phyloP scores from a whole-genome alignment of 2,113 vertebrate species.

The Menura novaehollandiae region DNA sequence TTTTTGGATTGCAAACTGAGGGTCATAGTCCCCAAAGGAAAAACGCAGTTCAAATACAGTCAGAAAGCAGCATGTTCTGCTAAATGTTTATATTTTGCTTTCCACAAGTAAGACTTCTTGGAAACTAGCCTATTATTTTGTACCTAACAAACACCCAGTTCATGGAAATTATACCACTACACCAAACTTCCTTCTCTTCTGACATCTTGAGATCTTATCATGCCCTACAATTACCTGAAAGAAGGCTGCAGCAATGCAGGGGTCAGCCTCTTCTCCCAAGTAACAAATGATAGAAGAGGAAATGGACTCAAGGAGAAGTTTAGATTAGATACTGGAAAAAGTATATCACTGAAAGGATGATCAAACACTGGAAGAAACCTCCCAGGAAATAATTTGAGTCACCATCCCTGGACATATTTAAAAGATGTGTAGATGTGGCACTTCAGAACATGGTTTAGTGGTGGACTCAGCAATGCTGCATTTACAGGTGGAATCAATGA shows the following conservation, averaged over 20 bases:
- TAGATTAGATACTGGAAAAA: neutral
- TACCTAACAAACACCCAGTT: neutral
- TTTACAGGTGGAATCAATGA: neutral
- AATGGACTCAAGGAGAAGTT: neutral
- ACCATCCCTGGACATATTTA: neutral
- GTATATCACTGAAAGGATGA: neutral
- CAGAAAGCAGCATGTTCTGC: neutral
- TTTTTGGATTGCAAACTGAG: neutral
- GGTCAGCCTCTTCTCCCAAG: neutral
- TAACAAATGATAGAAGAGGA: neutral
- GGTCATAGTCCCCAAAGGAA: neutral
- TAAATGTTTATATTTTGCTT: neutral
- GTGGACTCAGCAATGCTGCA: neutral
- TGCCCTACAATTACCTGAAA: neutral
- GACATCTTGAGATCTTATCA: neutral
- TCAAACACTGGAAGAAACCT: neutral
- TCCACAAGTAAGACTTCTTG: neutral
- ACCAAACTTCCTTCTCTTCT: neutral
- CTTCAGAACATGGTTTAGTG: neutral
- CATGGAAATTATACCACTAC: neutral
- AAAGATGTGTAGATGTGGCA: neutral
- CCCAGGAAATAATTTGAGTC: neutral
- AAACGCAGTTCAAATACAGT: neutral
- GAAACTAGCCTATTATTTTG: neutral
- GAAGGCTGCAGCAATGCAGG: rapidly evolving